Conservation (phyloP, 2,797 vertebrate species). For the Hippocampus kuda region DNA sequence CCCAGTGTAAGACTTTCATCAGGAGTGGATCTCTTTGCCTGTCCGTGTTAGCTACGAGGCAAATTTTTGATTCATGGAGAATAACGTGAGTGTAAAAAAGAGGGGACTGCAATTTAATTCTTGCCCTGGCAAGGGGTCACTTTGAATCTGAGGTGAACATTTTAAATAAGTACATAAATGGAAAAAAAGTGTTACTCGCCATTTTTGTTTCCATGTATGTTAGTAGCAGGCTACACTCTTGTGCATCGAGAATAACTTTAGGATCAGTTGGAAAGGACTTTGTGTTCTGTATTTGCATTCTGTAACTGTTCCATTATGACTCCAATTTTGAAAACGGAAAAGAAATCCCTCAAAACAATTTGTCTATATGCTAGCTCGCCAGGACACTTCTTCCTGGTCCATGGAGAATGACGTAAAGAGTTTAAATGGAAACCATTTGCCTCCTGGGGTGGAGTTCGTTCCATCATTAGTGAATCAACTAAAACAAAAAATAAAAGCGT, state of each 20-base stretch:
- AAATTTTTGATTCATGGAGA: too few relatives aligned
- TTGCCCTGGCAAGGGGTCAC: too few relatives aligned
- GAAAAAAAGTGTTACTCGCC: too few relatives aligned
- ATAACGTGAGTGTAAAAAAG: background rate
- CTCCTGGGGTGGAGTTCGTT: background rate
- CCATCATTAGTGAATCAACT: background rate
- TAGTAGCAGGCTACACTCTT: background rate
- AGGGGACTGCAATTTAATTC: background rate
- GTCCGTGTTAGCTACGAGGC: too few relatives aligned
- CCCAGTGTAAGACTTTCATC: too few relatives aligned
- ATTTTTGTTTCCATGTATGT: background rate
- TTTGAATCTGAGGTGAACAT: too few relatives aligned
- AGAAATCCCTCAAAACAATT: too few relatives aligned
- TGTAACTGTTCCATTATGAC: background rate
- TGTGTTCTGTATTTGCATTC: background rate
- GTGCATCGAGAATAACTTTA: background rate
- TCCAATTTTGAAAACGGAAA: too few relatives aligned
- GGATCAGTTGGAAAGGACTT: background rate
- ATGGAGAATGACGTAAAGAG: background rate
- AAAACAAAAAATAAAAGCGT: background rate
- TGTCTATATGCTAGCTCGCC: background rate
- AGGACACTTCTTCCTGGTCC: background rate
- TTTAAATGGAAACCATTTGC: background rate
- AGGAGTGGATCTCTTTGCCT: too few relatives aligned
- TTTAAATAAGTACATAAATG: too few relatives aligned